These are phyloP conservation scores for Antheraea assamensis DNA, from an alignment of 2,888 invertebrate species.

Conservation along the genomic window DNA sequence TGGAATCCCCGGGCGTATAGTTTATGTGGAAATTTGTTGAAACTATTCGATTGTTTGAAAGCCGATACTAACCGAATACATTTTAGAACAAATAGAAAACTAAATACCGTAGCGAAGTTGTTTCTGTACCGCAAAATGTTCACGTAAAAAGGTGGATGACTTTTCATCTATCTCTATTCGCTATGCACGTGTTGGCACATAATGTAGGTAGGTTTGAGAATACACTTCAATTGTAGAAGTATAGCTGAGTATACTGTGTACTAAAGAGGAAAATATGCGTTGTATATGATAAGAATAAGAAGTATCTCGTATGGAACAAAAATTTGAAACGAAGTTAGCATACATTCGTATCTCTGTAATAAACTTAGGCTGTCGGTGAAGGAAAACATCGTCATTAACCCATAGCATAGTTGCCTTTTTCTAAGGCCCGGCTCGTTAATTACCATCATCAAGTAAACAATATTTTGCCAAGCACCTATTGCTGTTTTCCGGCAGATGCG, in stretches of 20 bases:
- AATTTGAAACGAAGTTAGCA: too few species aligned
- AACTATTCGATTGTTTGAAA: conserved; percentile 39
- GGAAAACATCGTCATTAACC: too few species aligned
- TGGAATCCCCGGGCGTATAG: conserved; percentile 23
- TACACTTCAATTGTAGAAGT: neutral
- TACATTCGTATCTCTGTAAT: too few species aligned
- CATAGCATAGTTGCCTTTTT: too few species aligned
- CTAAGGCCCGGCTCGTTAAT: too few species aligned
- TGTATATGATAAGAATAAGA: too few species aligned
- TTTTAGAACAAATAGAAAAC: conserved; percentile 39
- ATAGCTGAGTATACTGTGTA: neutral
- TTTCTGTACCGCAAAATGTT: neutral
- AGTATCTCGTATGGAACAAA: too few species aligned
- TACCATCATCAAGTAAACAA: too few species aligned
- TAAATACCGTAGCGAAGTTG: conserved; percentile 8
- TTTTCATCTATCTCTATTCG: neutral
- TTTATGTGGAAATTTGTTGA: conserved; percentile 36
- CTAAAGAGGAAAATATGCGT: too few species aligned
- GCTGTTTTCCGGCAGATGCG: too few species aligned
- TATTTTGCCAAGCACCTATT: too few species aligned
- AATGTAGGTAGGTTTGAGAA: neutral
- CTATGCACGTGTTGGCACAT: neutral
- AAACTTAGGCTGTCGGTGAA: too few species aligned
- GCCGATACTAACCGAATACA: conserved; percentile 37
- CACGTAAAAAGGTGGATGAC: neutral